Evolutionary conservation across 1,140 invertebrate species (phyloP), one percentile per base, ranked within the genome.

Genomic region (Drosophila dunni): DNA sequence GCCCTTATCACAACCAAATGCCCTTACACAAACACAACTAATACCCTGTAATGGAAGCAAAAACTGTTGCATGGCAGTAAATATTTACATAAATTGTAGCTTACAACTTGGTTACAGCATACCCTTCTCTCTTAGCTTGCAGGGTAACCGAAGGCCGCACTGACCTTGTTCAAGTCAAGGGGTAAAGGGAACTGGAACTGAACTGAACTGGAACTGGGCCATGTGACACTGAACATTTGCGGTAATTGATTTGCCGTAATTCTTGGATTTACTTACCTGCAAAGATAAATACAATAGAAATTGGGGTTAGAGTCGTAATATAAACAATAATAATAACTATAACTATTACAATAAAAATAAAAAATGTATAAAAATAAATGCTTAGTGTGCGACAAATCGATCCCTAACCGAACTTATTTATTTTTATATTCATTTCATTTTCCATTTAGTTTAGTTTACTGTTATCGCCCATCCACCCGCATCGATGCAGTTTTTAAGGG

Each of bases 141-240:
- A 60, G 67, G 38, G 67, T 60, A 71, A 65, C 38, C 51, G 67
- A 78, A 80, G 80, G 70, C 84, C 83, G 51, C 73, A 42, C 13
- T 84, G 83, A 89, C 84, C 84, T 88, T 88, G 84, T 71, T 65
- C 45, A 69, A 84, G 77, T 74, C 70, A 80, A 68, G 20, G 15
- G 48, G 20, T 61, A 20, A 53, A 13, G 54, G 24, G 17, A 48
- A 24, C 4, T 3, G 7, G 13, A 15, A 38, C 20, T 24, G 36
- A 20, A 20, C 17, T 20, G 9, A 65, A 36, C 69, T 61, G 44
- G 57, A 86, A 83, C 72, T 80, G 84, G 80, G 83, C 82, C 83
- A 84, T 84, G 80, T 83, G 83, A 86, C 84, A 89, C 65, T 53
- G 63, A 54, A 77, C 80, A 78, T 78, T 80, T 88, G 73, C 58